A percentile compares a stretch with the other conserved stretches of the same genome.
These are phyloP conservation scores for Catocala nupta DNA, from an alignment of 2,888 invertebrate genomes.

Conservation along the genomic window DNA sequence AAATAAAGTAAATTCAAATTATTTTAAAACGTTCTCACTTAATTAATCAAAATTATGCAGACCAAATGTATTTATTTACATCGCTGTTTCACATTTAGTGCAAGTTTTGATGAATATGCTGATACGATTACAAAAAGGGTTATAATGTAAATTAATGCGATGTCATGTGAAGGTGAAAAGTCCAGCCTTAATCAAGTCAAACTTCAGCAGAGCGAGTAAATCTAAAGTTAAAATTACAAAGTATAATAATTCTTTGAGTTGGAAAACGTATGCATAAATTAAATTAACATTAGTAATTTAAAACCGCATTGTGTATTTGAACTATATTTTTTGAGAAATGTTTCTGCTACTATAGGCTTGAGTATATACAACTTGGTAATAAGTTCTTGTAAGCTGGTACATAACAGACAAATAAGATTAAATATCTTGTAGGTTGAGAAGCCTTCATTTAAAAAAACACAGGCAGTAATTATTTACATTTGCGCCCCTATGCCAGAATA, in stretches of 20 bases:
- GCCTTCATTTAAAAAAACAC: no score
- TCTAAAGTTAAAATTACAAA: conserved; percentile 41
- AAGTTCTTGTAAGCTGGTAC: no score
- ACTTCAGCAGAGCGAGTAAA: conserved; percentile 32
- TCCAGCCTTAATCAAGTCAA: conserved; percentile 4
- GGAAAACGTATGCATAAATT: conserved; percentile 41
- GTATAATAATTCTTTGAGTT: conserved; percentile 38
- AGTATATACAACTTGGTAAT: background rate
- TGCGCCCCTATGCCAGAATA: no score
- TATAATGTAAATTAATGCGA: background rate
- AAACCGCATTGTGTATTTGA: conserved; percentile 3
- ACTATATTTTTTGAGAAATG: background rate
- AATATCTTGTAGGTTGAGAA: no score
- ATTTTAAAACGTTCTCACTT: background rate
- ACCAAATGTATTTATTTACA: no score
- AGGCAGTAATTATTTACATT: no score
- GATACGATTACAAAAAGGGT: no score
- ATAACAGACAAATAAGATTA: no score
- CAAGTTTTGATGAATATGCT: no score
- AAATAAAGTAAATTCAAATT: background rate
- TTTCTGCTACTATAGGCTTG: background rate
- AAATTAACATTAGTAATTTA: conserved; percentile 31
- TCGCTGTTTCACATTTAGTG: no score
- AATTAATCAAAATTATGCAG: background rate
- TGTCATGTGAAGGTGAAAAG: background rate